Base-by-base conservation (phyloP, 2,888 invertebrate genomes). In the Leucoma salicis region DNA sequence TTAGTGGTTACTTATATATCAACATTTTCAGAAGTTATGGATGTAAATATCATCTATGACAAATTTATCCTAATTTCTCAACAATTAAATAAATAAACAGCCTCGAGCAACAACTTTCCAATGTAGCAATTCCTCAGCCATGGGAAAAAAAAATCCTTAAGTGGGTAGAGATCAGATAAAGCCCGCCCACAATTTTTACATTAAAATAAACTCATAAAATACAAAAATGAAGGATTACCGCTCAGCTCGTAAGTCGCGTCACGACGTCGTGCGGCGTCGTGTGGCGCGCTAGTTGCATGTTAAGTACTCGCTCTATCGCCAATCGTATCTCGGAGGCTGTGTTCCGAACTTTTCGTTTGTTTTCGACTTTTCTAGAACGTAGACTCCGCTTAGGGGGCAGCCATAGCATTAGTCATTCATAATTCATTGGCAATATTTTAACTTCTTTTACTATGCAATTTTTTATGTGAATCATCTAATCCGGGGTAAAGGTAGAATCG, bases 181-280 rank as follows among this genome's bases (percentile, higher is more conserved):
- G 0, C 15, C 43, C 36, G 32, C 39, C 36, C 28, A 45, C 44
- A 39, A 35, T 31, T 12, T 35, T 12, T 12, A 33, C 44, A 42
- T 36, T n/a, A 42, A 36, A 39, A 28, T 34, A 16, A 34, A 34
- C 15, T 42, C 44, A 42, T 36, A 42, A 36, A 39, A 28, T 39
- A 36, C 36, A 45, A 40, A 45, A 45, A 40, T 39, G 44, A 40
- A 10, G 16, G 40, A 45, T 45, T 45, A 39, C 39, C 44, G 12
- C 33, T 12, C 18, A 16, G 14, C 16, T 13, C 15, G 18, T n/a
- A 11, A n/a, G 43, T 18, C 14, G 35, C 31, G 39, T 31, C 14
- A 25, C 33, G 42, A 28, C 25, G 32, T 36, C 44, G 35, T 24
- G 42, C 33, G 29, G 14, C 33, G 32, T 31, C 42, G 28, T 14